phyloP scores from a whole-genome alignment of 2,888 invertebrate species.

The Druceiella hillmani region DNA sequence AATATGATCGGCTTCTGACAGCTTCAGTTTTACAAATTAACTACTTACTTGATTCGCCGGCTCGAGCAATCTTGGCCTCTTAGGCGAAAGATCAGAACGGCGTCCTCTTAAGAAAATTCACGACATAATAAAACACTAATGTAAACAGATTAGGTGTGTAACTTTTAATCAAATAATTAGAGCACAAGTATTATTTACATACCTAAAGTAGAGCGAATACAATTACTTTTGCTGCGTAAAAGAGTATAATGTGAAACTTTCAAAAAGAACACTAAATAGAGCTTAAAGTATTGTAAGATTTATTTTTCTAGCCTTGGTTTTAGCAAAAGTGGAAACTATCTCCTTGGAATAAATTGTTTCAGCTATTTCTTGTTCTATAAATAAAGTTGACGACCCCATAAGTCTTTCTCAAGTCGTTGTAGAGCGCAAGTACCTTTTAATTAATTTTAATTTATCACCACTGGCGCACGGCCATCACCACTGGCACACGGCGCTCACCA shows the following conservation, averaged over 20 bases:
- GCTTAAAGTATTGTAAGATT: slow-evolving; percentile 3
- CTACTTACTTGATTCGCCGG: no score
- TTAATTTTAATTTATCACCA: slow-evolving; percentile 21
- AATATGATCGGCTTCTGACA: no score
- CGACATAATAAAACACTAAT: slow-evolving; percentile 2
- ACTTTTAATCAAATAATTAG: no score
- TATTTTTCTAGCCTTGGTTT: slow-evolving; percentile 8
- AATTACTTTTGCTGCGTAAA: no score
- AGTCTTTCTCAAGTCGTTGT: slow-evolving; percentile 19
- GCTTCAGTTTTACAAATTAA: no score
- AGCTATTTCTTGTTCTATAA: slow-evolving; percentile 6
- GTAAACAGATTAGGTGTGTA: no score
- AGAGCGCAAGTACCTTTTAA: slow-evolving; percentile 18
- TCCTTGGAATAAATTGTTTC: slow-evolving; percentile 8
- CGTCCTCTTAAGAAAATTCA: no score
- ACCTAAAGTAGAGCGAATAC: no score
- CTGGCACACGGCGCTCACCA: slow-evolving; percentile 17
- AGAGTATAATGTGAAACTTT: no score
- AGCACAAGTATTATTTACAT: no score
- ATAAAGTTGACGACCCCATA: slow-evolving; percentile 11
- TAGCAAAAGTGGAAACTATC: slow-evolving; percentile 10
- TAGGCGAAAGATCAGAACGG: slow-evolving; percentile 3
- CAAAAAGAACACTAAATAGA: no score
- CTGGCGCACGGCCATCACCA: no score
- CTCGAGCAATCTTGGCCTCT: not conserved